Evolutionary conservation across 2,113 vertebrate species (phyloP), one percentile per base, ranked within the genome.

Genomic region (Eudyptes chrysolophus): DNA sequence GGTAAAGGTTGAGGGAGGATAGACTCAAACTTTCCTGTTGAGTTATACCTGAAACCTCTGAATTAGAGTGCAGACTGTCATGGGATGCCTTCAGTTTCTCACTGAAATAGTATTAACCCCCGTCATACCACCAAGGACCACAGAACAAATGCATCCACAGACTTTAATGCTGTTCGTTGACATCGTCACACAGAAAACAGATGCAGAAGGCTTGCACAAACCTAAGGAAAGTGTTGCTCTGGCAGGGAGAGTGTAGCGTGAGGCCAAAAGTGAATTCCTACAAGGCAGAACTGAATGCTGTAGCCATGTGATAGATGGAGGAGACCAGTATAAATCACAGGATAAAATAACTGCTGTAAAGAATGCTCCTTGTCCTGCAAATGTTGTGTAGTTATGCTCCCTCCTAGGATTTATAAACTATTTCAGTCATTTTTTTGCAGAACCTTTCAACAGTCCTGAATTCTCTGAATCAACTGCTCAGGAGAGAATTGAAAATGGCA

Each of bases 401-500:
- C 44, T 97, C 72, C 80, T 76, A 92, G 89, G 94, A 97, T 94
- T 96, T 97, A 97, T 94, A 96, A 95, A 97, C 86, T 82, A 79
- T 94, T 95, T 89, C 69, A 91, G 92, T 90, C 27, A 32, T 83
- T 89, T 88, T 83, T 92, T 89, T 93, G 13, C 60, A 66, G 80
- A 89, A 90, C 82, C 57, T 97, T 92, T 97, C 93, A 96, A 40
- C 77, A 89, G 74, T 36, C 61, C 54, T 85, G 84, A 92, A 82
- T 92, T 89, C 69, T 82, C 76, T 95, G 80, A 89, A 79, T 96
- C 81, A 64, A 5, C 84, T 87, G 65, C 69, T 76, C 72, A 52
- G 72, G 60, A 81, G 71, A 95, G 84, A 92, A 89, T 69, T 92
- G 84, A 84, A 96, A 96, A 75, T 84, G 69, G 76, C 83, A 90